Base-by-base conservation (phyloP, 2,888 invertebrate genomes). In the Ceraclea dissimilis region DNA sequence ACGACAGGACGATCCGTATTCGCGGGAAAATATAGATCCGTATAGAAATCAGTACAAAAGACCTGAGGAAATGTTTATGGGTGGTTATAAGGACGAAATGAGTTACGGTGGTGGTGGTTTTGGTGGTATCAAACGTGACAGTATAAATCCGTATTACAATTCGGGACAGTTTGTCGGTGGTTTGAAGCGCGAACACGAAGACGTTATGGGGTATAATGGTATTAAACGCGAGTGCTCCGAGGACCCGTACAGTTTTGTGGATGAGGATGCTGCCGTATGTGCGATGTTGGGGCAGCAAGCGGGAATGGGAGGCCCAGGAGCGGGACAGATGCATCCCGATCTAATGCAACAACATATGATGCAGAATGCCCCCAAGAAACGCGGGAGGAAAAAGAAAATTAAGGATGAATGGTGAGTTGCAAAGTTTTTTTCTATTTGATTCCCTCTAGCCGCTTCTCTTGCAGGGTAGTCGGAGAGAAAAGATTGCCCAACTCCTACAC, bases 241-340 rank as follows among this genome's bases (percentile, higher is more conserved):
- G 65, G 90, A 90, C 71, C 89, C 90, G 2, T 92, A 91, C 71
- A 88, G 87, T 67, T 92, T 91, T 73, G 90, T 91, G 62, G 88
- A 89, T 70, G 90, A 90, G 68, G 88, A 89, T 64, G 78, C 79
- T 64, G 77, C 78, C 54, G 78, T 81, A 77, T 77, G 79, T 68
- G 74, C 77, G 51, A 79, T 81, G 68, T 72, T 80, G 65, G 75
- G 75, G 65, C 74, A 73, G 65, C 74, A 72, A 65, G 76, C 73
- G 66, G 68, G 67, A 17, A 54, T 59, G 51, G 54, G 57, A 18
- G 52, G 49, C n/a, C 54, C 61, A 56, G 43, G 62, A 48, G 34
- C 60, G 57, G 58, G 62, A 50, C 52, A 52, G 39, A 52, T 52
- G 22, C 67, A 75, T 64, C 56, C 49, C 11, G 60, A 57, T 31